Evolutionary conservation across 1,140 invertebrate genomes (phyloP), one percentile per base, ranked within the genome.

Genomic region (Arctopsyche grandis): DNA sequence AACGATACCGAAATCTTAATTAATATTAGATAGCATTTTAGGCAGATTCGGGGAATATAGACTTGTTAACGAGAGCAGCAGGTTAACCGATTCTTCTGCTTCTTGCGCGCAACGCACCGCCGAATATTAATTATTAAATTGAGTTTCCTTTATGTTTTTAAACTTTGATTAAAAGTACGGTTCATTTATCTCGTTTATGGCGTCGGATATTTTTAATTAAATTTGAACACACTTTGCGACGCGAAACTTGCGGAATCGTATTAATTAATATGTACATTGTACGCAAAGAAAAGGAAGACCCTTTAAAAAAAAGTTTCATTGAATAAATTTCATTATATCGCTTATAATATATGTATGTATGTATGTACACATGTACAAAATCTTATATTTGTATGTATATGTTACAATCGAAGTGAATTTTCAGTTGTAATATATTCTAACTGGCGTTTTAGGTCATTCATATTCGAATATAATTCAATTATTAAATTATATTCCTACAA

Each of bases 41-140:
- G 24, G 19, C 58, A 16, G 12, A 63, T 19, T 66, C 14, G 63
- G 24, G 0, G 21, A 66, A 66, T 26, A 66, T 66, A 66, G 24
- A 66, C 63, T 66, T 66, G 63, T 29, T 66, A 66, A 66, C 63
- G 63, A 66, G 63, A 66, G 29, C 29, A 66, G 9, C 63, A 29
- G 63, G 63, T 66, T 66, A 66, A 66, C 63, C 63, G 63, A 66
- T 66, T 66, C 63, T 66, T 66, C 24, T 9, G 63, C 19, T 19
- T 66, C 21, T 9, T 22, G 63, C 63, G 63, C 21, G 16, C 22
- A 1, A 24, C 16, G 58, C 21, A 22, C 58, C 58, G 22, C 22
- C 63, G 24, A 66, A 66, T 66, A 66, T 66, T 66, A 66, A 66
- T 66, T 66, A 66, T 66, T 66, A 66, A 66, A 66, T 66, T 22